phyloP scores from a whole-genome alignment of 2,797 vertebrate genomes.

The Setipinna tenuifilis region DNA sequence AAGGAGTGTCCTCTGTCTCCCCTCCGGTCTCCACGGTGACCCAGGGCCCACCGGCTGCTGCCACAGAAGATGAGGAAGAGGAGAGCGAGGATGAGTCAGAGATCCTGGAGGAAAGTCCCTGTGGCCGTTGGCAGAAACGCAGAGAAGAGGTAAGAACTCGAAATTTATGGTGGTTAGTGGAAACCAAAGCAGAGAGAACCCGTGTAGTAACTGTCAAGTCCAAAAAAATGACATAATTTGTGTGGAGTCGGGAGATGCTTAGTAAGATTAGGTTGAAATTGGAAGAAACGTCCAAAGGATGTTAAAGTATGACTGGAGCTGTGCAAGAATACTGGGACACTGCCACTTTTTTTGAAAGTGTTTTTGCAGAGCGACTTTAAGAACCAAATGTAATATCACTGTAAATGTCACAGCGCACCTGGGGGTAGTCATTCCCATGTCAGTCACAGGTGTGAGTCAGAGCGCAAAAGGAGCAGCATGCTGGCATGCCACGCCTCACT shows the following conservation, averaged over 20 bases:
- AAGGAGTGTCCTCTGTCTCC: conserved; percentile 84
- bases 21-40: conserved; percentile 85
- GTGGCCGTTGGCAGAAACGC: conserved; percentile 97
- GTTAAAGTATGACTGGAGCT: not conserved
- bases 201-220: not conserved
- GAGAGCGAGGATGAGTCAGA: conserved; percentile 97
- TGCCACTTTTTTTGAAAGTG: not conserved
- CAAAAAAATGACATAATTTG: no score
- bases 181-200: not conserved
- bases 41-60: conserved; percentile 73
- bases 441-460: not conserved
- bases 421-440: not conserved
- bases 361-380: not conserved
- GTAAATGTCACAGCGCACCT: not conserved
- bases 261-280: no score
- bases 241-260: no score
- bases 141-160: conserved; percentile 85
- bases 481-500: not conserved
- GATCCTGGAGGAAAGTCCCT: conserved; percentile 96
- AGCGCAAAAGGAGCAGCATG: not conserved
- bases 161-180: not conserved
- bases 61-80: conserved; percentile 87
- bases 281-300: no score
- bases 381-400: not conserved
- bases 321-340: not conserved